phyloP scores from a whole-genome alignment of 2,113 vertebrate genomes.

The Nycticryphes semicollaris region DNA sequence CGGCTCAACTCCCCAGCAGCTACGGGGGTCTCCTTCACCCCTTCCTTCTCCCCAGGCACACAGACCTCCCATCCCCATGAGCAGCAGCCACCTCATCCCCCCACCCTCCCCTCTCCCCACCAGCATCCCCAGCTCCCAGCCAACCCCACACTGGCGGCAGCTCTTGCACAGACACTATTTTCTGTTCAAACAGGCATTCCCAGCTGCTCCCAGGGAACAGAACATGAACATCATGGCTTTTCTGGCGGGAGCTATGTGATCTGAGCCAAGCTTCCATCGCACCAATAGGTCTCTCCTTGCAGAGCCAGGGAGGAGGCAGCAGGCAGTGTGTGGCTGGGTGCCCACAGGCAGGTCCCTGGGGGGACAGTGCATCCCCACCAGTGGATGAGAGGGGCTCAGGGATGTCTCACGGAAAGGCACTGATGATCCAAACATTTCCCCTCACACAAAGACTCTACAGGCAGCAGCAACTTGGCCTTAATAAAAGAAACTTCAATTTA shows the following conservation, averaged over 20 bases:
- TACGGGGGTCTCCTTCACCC: background rate
- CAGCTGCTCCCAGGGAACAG: slow-evolving; percentile 29
- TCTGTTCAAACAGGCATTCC: slow-evolving; percentile 31
- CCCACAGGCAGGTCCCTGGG: background rate
- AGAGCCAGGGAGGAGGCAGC: background rate
- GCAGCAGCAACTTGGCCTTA: background rate
- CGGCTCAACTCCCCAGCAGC: background rate
- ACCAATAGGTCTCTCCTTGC: background rate
- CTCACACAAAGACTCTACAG: background rate
- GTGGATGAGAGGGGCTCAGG: background rate
- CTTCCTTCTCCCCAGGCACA: background rate
- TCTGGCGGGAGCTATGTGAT: slow-evolving; percentile 8
- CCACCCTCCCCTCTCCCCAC: background rate
- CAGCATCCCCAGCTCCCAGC: background rate
- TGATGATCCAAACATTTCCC: background rate
- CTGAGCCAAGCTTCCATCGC: background rate
- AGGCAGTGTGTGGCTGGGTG: background rate
- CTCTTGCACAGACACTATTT: slow-evolving; percentile 14
- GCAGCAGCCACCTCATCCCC: background rate
- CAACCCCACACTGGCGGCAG: background rate
- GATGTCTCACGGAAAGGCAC: background rate
- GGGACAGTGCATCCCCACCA: background rate
- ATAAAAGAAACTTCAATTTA: background rate
- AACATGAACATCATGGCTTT: background rate
- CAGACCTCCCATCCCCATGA: background rate